Evolutionary conservation across 2,113 vertebrate species (phyloP).

Genomic region (Galbula dea): DNA sequence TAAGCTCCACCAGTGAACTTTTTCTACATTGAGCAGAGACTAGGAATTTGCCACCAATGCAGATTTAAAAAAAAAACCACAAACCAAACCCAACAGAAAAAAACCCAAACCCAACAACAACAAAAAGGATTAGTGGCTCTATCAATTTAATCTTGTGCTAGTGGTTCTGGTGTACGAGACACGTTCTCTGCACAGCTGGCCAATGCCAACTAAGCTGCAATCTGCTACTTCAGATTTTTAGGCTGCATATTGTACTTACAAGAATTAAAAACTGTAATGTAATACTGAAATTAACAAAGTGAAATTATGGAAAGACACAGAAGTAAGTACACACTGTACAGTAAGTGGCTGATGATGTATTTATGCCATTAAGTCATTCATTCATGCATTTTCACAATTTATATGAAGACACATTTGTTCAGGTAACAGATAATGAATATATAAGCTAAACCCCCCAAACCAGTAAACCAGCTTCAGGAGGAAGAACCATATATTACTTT

Average conservation of each 20-base stretch:
- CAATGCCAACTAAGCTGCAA: background rate
- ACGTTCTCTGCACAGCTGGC: background rate
- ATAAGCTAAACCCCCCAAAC: background rate
- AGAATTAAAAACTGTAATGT: background rate
- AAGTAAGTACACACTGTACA: background rate
- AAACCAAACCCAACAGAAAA: no score
- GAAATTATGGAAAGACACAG: background rate
- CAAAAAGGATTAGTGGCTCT: background rate
- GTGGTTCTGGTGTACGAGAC: no score
- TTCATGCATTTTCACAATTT: constrained; percentile 50
- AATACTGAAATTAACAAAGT: background rate
- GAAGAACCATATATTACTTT: constrained; percentile 20
- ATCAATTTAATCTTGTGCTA: background rate
- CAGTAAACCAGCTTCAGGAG: constrained; percentile 28
- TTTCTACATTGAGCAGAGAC: background rate
- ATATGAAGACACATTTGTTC: background rate
- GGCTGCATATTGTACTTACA: background rate
- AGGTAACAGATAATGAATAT: constrained; percentile 34
- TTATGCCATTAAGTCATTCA: constrained; percentile 46
- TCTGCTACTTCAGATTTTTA: background rate
- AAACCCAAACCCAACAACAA: no score
- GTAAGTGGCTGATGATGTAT: constrained; percentile 1
- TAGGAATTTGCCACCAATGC: background rate
- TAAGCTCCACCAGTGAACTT: background rate
- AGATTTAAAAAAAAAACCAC: no score